phyloP scores from a whole-genome alignment of 2,888 invertebrate species.

The Cephus pulcher region DNA sequence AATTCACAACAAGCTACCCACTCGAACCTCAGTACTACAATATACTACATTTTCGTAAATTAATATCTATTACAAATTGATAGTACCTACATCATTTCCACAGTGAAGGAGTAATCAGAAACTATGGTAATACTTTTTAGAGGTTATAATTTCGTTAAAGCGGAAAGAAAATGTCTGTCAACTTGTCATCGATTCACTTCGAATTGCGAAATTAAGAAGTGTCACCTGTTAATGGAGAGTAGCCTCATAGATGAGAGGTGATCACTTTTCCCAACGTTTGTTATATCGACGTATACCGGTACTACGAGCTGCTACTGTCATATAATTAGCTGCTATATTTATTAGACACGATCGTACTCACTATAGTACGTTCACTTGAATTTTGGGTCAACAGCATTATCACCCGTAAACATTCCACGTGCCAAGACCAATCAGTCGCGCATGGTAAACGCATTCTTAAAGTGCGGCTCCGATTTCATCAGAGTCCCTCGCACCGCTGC shows the following conservation, averaged over 20 bases:
- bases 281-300: not conserved
- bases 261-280: constrained; percentile 5
- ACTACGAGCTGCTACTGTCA: not conserved
- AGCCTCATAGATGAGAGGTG: not conserved
- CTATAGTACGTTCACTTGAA: not conserved
- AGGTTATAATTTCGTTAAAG: not conserved
- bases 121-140: not conserved
- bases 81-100: not conserved
- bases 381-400: not conserved
- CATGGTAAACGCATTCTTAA: not conserved
- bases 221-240: not conserved
- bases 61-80: too few species aligned
- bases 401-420: constrained; percentile 7
- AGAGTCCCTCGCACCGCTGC: not conserved
- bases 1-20: not conserved
- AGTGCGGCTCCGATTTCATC: not conserved
- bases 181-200: not conserved
- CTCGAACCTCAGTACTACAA: not conserved
- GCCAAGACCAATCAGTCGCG: not conserved
- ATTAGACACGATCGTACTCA: not conserved
- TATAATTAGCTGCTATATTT: constrained; percentile 2
- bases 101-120: not conserved
- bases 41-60: not conserved
- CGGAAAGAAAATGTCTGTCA: not conserved
- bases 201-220: not conserved